These are phyloP conservation scores for Ophiodon elongatus DNA, from an alignment of 2,113 vertebrate species.

Conservation along the genomic window DNA sequence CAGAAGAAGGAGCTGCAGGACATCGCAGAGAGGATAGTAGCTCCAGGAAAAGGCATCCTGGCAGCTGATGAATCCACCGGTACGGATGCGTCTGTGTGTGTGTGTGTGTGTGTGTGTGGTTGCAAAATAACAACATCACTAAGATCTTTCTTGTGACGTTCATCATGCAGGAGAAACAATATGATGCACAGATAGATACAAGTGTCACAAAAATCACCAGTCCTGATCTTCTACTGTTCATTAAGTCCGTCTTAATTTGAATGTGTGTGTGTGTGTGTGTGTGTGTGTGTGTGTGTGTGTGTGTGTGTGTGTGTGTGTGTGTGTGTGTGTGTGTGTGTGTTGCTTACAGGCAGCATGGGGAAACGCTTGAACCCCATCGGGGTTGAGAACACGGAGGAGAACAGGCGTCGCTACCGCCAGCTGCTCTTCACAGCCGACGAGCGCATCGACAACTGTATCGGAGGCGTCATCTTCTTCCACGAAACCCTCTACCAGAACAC, in stretches of 20 bases:
- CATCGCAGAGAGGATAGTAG: constrained; percentile 91
- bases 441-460: constrained; percentile 93
- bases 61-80: constrained; percentile 98
- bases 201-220: not conserved
- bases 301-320: not conserved
- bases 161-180: not conserved
- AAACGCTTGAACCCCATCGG: constrained; percentile 96
- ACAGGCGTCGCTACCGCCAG: constrained; percentile 95
- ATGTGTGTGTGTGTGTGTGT: not conserved
- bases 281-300: not conserved
- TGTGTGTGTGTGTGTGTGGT: not conserved
- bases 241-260: not conserved
- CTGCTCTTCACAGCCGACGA: constrained; percentile 93
- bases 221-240: not conserved
- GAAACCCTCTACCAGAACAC: constrained; percentile 97
- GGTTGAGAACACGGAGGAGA: constrained; percentile 97
- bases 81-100: constrained; percentile 67
- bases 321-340: not conserved
- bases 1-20: constrained; percentile 97
- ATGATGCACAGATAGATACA: not conserved
- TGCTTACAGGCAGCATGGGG: constrained; percentile 93
- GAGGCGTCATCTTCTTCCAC: constrained; percentile 98
- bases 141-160: not conserved
- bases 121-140: not conserved
- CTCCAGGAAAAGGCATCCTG: constrained; percentile 95